These are phyloP conservation scores for Crypturellus tataupa DNA, from an alignment of 2,797 vertebrate genomes.

Conservation along the genomic window DNA sequence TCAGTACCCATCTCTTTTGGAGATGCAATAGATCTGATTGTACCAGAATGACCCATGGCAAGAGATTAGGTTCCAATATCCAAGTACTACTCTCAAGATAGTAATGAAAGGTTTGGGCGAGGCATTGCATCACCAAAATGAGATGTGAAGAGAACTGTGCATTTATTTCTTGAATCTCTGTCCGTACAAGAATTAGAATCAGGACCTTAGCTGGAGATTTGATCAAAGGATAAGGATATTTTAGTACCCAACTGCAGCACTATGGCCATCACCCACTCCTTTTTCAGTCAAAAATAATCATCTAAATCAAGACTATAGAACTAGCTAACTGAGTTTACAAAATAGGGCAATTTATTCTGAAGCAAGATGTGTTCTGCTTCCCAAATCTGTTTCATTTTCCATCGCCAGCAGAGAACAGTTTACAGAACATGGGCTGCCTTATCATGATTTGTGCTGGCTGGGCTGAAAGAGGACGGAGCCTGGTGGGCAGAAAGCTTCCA, in stretches of 20 bases:
- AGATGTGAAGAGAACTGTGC: background rate
- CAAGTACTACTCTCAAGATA: background rate
- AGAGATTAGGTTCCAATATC: background rate
- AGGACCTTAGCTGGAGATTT: background rate
- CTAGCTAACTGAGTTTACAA: slow-evolving; percentile 19
- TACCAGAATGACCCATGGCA: background rate
- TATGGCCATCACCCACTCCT: background rate
- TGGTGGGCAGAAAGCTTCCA: slow-evolving; percentile 40
- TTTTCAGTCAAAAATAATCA: slow-evolving; percentile 27
- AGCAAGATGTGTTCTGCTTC: background rate
- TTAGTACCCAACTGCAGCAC: background rate
- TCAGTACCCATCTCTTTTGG: background rate
- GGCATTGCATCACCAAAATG: background rate
- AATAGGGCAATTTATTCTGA: slow-evolving; percentile 25
- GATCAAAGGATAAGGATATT: slow-evolving; percentile 24
- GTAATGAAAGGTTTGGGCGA: background rate
- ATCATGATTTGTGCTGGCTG: background rate
- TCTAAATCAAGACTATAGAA: slow-evolving; percentile 27
- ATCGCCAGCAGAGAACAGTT: slow-evolving; percentile 1
- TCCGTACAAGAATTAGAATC: slow-evolving; percentile 13
- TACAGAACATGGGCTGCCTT: slow-evolving; percentile 40
- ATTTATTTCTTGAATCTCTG: background rate
- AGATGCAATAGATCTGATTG: fast-evolving
- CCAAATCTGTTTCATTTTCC: background rate
- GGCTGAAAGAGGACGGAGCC: slow-evolving; percentile 26